These are phyloP conservation scores for human DNA, from an alignment of 2,113 vertebrate genomes.

Conservation along the genomic window DNA sequence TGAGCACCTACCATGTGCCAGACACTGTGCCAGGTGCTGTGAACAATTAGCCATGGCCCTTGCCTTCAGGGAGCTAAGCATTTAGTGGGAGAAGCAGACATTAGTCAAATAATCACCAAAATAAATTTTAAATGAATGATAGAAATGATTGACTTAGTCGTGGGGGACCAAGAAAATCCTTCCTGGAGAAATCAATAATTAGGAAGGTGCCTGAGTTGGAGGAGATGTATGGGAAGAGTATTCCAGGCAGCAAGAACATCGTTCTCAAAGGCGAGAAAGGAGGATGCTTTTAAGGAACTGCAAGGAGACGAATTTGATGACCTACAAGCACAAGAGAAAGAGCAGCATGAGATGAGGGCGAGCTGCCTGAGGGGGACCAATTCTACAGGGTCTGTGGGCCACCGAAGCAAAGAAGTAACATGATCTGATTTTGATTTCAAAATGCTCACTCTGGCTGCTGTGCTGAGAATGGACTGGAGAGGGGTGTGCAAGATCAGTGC, in stretches of 20 bases:
- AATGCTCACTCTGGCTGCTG: not conserved
- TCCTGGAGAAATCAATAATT: slow-evolving; percentile 12
- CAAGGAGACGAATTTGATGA: not conserved
- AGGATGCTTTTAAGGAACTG: not conserved
- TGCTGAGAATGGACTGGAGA: slow-evolving; percentile 22
- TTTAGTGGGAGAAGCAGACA: not conserved
- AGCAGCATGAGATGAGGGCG: not conserved
- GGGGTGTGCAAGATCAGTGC: not conserved
- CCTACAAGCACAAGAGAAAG: not conserved
- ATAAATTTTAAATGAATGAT: slow-evolving; percentile 15
- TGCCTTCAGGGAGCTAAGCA: not conserved
- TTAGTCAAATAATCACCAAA: slow-evolving; percentile 52
- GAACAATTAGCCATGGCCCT: not conserved
- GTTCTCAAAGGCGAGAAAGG: not conserved
- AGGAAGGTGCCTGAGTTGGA: not conserved
- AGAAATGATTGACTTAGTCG: not conserved
- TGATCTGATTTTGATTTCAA: slow-evolving; percentile 50
- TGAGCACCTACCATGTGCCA: not conserved
- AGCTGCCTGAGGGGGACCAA: not conserved
- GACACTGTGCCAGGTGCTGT: not conserved
- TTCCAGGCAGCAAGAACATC: not conserved
- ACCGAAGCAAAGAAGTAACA: not conserved
- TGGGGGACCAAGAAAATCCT: not conserved
- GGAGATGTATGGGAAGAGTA: not conserved
- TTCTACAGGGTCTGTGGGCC: not conserved